These are phyloP conservation scores for Nomada flava DNA, from an alignment of 2,888 invertebrate genomes.

Conservation along the genomic window DNA sequence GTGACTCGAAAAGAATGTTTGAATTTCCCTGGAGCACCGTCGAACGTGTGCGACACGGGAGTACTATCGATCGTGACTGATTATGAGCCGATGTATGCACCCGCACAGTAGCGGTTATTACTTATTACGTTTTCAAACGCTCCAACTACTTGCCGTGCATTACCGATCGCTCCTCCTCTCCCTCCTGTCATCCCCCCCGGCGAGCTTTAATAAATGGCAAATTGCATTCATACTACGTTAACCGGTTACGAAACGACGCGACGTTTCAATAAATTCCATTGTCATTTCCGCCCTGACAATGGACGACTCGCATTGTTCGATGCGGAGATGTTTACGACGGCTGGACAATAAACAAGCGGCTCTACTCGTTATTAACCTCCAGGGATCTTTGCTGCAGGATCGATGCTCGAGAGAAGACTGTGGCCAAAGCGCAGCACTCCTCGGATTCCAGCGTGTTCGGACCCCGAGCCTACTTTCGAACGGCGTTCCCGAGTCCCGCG, in stretches of 20 bases:
- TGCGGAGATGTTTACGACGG: constrained; percentile 2
- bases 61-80: constrained; percentile 14
- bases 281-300: constrained; percentile 4
- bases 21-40: neutral
- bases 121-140: constrained; percentile 16
- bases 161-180: neutral
- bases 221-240: constrained; percentile 46
- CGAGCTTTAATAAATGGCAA: constrained; percentile 25
- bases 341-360: constrained; percentile 1
- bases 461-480: constrained; percentile 92
- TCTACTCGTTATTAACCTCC: constrained; percentile 2
- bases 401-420: constrained; percentile 93
- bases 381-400: constrained; percentile 87
- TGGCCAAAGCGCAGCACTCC: constrained; percentile 92
- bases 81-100: too few species aligned
- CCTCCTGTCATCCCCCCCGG: too few species aligned
- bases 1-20: neutral
- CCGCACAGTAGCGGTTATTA: neutral
- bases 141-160: constrained; percentile 17
- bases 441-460: constrained; percentile 94
- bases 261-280: constrained; percentile 24
- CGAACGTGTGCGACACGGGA: too few species aligned
- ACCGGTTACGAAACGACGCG: constrained; percentile 23
- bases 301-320: constrained; percentile 14
- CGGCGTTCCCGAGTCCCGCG: constrained; percentile 91